These are phyloP conservation scores for Petrolisthes manimaculis DNA, from an alignment of 2,888 invertebrate genomes.

Conservation along the genomic window DNA sequence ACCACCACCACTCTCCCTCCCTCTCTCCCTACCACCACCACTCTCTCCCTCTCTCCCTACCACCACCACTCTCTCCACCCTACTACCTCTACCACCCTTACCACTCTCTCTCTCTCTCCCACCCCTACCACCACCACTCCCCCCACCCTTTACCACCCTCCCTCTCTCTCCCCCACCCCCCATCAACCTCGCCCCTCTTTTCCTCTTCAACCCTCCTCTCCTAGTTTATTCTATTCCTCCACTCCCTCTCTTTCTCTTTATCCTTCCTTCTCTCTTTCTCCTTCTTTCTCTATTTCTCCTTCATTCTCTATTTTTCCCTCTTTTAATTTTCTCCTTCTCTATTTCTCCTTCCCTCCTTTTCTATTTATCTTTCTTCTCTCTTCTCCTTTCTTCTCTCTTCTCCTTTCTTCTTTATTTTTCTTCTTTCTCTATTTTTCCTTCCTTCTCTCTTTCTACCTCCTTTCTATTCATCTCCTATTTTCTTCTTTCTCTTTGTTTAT, in stretches of 20 bases:
- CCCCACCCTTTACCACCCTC: neutral
- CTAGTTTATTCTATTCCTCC: neutral
- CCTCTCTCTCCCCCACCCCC: neutral
- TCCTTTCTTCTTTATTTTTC: too few relatives aligned
- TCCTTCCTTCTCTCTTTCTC: neutral
- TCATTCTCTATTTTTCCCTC: too few relatives aligned
- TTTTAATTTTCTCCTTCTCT: neutral
- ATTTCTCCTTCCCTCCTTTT: neutral
- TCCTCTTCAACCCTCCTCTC: neutral
- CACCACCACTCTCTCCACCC: neutral
- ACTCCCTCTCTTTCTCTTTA: neutral
- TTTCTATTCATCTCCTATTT: neutral
- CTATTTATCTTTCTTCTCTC: neutral
- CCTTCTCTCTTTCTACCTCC: neutral
- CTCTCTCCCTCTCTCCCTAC: neutral
- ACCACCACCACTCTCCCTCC: neutral
- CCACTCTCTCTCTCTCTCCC: neutral
- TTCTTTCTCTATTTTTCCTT: conserved; percentile 15
- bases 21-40: neutral
- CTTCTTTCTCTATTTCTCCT: too few relatives aligned
- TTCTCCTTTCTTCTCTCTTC: neutral
- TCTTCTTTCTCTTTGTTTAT: neutral
- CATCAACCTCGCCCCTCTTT: neutral
- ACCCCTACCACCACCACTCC: neutral
- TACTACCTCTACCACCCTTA: neutral